These are phyloP conservation scores for Monopterus albus DNA, from an alignment of 2,113 vertebrate genomes.

Conservation along the genomic window DNA sequence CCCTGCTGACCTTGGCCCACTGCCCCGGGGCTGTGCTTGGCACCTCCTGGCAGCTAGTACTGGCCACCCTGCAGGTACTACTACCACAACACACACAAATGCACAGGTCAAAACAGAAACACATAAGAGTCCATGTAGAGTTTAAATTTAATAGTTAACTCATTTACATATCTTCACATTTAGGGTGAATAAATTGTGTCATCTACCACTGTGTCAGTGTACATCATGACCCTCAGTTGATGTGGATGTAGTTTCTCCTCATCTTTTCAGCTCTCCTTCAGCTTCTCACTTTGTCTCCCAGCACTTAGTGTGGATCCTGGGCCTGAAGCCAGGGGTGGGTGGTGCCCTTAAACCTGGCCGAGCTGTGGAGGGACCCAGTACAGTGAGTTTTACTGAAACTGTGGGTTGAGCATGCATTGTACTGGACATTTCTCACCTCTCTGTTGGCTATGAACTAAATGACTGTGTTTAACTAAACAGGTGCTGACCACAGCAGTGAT, in stretches of 20 bases:
- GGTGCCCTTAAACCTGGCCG: slow-evolving; percentile 96
- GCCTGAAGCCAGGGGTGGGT: slow-evolving; percentile 92
- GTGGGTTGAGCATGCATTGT: background rate
- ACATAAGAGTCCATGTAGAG: background rate
- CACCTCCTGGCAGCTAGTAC: slow-evolving; percentile 97
- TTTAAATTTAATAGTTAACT: background rate
- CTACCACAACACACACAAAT: background rate
- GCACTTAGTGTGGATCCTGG: slow-evolving; percentile 99
- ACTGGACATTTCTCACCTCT: background rate
- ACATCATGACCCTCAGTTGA: background rate
- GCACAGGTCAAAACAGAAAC: too few relatives aligned
- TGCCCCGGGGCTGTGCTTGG: slow-evolving; percentile 96
- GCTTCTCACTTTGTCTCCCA: slow-evolving; percentile 63
- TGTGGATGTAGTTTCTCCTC: background rate
- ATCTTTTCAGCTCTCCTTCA: background rate
- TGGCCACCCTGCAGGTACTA: slow-evolving; percentile 96
- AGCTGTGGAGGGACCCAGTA: slow-evolving; percentile 97
- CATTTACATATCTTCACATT: background rate
- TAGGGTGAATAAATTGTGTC: background rate
- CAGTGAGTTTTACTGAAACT: slow-evolving; percentile 81
- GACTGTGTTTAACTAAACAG: slow-evolving; percentile 71
- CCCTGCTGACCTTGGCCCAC: slow-evolving; percentile 94
- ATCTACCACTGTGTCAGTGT: background rate
- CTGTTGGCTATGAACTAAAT: background rate
- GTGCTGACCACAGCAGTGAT: slow-evolving; percentile 99